Base-by-base conservation (phyloP, 1,140 invertebrate species). In the Macrosteles quadrilineatus region DNA sequence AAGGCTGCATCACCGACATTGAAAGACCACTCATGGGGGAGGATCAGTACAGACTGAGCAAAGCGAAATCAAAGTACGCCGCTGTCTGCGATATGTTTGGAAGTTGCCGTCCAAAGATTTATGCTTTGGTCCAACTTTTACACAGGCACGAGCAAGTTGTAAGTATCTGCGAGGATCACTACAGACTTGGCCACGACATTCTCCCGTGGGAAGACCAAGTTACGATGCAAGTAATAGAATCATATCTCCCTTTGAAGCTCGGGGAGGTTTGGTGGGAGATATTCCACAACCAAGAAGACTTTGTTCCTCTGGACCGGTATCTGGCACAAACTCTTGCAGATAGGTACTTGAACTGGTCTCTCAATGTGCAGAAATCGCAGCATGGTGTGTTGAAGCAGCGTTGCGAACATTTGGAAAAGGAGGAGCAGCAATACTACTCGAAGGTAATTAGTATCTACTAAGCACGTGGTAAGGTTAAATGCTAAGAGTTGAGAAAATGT, bases 201-300 rank as follows among this genome's bases (percentile, higher is more conserved):
- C 23, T 59, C 6, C 27, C 55, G 6, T 27, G 55, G 9, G 55
- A 59, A 25, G 27, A 59, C 55, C 21, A 25, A n/a, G 25, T 59
- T 2, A 59, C 55, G 2, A 9, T 59, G 23, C 55, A 59, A 29
- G 2, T 30, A 6, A 59, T 59, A 27, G 2, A 30, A 29, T 4
- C 55, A 4, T 59, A 59, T 30, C 25, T 59, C 2, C 55, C 55
- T 25, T 25, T 59, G 23, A 59, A 59, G 27, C 21, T 59, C 21
- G 55, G 55, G 27, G 55, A 59, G 55, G 25, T 59, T 23, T 59
- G 55, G 55, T 59, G 55, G 55, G 55, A 59, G 27, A 59, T 59
- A 14, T 21, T 11, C 14, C 21, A 11, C 27, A 30, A 30, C 2
- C 55, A 59, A 29, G 25, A 29, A n/a, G 12, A 29, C 2, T 14